Base-by-base conservation (phyloP, 23 tunicate species). In the Diplosoma virens region DNA sequence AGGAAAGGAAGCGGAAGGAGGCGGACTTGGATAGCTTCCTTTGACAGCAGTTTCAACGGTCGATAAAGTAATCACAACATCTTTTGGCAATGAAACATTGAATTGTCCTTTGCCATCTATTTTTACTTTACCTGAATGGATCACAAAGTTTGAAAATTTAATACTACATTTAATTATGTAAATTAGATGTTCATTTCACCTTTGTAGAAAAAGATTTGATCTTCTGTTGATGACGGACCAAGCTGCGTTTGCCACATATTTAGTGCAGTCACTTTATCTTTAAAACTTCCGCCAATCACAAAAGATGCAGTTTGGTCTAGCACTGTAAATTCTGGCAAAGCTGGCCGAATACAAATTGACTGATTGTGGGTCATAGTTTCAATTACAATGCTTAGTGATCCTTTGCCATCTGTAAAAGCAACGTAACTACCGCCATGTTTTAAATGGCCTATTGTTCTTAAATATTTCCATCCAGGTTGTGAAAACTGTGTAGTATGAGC, bases 401-500 rank as follows among this genome's bases (percentile, higher is more conserved):
- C 81, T 25, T 68, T 69, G 30, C 74, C 75, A 77, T 92, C 92
- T 0, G 87, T 81, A 29, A 92, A 25, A 28, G 97, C 83, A 26
- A 85, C 97, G 36, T 76, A 85, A 52, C 91, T 84, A 30, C 97
- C 97, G 5, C 97, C 97, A 21, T 66, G 66, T 27, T 46, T 29
- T 18, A 92, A 50, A 46, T 85, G 87, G 26, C 92, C 91, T 6
- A 52, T 47, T 7, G 92, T 79, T 37, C 63, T 70, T 25, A 92
- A 70, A 69, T 92, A 92, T 20, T 25, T 46, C 97, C 97, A 92
- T 30, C 97, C 97, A 21, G 97, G 97, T 36, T 68, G 61, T 1
- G 87, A 56, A 45, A 92, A 92, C 72, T 92, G 97, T 7, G 97
- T 92, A 16, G 97, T 92, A 59, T 92, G 97, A 23, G 97, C 90